Evolutionary conservation across 2,113 vertebrate species (phyloP).

Genomic region (Panthera tigris): DNA sequence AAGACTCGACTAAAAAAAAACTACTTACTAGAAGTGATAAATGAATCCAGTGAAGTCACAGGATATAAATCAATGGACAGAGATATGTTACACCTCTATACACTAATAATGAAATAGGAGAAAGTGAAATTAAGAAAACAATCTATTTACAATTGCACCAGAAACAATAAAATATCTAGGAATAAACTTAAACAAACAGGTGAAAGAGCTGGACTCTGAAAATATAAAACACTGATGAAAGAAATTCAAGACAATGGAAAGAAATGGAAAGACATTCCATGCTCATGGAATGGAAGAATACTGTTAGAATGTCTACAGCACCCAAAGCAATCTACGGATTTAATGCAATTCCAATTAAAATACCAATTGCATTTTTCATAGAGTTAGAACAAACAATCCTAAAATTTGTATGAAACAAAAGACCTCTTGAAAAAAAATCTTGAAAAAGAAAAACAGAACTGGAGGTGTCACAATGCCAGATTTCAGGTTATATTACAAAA

Average conservation of each 20-base stretch:
- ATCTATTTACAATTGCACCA: not conserved
- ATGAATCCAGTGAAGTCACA: not conserved
- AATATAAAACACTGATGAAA: not conserved
- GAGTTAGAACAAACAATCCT: not conserved
- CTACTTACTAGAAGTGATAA: not conserved
- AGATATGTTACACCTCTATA: not conserved
- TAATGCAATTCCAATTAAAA: not conserved
- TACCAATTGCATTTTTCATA: not conserved
- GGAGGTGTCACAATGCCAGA: not conserved
- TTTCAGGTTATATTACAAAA: not conserved
- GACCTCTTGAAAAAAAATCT: not conserved
- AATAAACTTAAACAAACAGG: not conserved
- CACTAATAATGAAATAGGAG: not conserved
- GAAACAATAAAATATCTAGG: not conserved
- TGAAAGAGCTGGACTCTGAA: not conserved
- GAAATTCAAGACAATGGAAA: not conserved
- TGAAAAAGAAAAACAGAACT: not conserved
- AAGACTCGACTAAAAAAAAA: not conserved
- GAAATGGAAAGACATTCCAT: not conserved
- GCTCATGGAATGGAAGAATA: not conserved
- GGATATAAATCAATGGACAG: not conserved
- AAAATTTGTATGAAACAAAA: not conserved
- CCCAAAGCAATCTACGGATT: not conserved
- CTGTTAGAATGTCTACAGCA: not conserved
- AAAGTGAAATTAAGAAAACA: not conserved